These are phyloP conservation scores for Opisthograptis luteolata DNA, from an alignment of 2,888 invertebrate species.

Conservation along the genomic window DNA sequence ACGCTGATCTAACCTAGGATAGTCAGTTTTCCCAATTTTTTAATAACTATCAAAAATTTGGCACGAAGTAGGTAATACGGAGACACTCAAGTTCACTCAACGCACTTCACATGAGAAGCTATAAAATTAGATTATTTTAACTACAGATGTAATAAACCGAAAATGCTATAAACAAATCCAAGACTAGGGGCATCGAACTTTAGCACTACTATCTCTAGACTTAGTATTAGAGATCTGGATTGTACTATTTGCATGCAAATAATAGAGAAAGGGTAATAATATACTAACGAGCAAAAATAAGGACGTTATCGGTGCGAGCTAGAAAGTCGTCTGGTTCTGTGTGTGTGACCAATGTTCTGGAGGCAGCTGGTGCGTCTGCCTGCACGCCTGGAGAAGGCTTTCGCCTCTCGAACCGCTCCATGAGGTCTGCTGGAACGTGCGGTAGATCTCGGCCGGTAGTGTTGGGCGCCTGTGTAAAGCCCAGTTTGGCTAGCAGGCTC, in stretches of 20 bases:
- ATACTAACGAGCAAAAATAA: conserved; percentile 88
- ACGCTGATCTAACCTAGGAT: conserved; percentile 25
- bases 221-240: conserved; percentile 35
- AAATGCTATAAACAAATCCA: conserved; percentile 40
- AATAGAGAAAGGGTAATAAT: conserved; percentile 39
- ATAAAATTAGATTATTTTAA: conserved; percentile 11
- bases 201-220: conserved; percentile 45
- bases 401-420: conserved; percentile 78
- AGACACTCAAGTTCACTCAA: conserved; percentile 1
- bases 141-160: conserved; percentile 25
- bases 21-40: conserved; percentile 4
- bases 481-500: conserved; percentile 86
- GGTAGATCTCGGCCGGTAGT: conserved; percentile 85
- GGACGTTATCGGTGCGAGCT: conserved; percentile 87
- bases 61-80: neutral
- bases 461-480: conserved; percentile 86
- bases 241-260: conserved; percentile 16
- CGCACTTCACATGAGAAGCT: conserved; percentile 2
- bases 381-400: conserved; percentile 84
- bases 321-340: conserved; percentile 87
- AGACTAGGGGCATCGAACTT: conserved; percentile 65
- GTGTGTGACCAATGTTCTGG: conserved; percentile 80
- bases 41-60: conserved; percentile 1
- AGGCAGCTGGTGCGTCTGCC: conserved; percentile 83
- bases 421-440: conserved; percentile 82